A percentile compares a stretch with the other conserved stretches of the same genome.
Conservation (phyloP, 1,140 invertebrate genomes). For the Cryptotermes secundus region DNA sequence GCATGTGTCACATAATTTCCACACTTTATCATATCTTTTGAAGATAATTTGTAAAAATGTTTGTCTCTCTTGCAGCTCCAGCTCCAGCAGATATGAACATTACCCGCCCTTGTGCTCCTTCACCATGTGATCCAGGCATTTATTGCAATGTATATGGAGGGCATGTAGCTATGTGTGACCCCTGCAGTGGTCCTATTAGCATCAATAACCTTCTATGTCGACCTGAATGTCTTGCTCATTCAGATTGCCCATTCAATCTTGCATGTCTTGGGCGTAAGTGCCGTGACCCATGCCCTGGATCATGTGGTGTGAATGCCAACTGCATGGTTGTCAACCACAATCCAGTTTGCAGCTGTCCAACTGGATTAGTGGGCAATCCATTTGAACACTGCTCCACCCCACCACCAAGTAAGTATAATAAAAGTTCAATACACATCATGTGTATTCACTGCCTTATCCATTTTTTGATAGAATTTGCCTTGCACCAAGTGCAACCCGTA, state of each 20-base stretch:
- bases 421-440: constrained; percentile 20
- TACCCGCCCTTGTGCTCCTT: constrained; percentile 63
- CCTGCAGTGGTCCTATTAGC: constrained; percentile 66
- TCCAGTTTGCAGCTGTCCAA: constrained; percentile 72
- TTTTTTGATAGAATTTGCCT: no score
- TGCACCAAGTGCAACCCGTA: no score
- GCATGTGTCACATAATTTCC: no score
- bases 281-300: constrained; percentile 76
- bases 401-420: constrained; percentile 46
- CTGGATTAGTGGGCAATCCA: constrained; percentile 75
- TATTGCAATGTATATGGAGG: constrained; percentile 67
- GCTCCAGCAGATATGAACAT: neutral
- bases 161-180: constrained; percentile 75
- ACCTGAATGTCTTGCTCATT: constrained; percentile 73
- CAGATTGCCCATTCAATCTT: constrained; percentile 74
- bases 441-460: no score
- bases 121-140: constrained; percentile 71
- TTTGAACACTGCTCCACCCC: constrained; percentile 70
- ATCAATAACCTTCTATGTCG: constrained; percentile 68
- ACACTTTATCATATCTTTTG: neutral
- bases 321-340: constrained; percentile 74
- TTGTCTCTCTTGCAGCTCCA: neutral
- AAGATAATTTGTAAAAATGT: neutral
- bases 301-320: constrained; percentile 75
- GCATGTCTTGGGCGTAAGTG: constrained; percentile 76